phyloP scores from a whole-genome alignment of 2,113 vertebrate species.

The Caranx melampygus region DNA sequence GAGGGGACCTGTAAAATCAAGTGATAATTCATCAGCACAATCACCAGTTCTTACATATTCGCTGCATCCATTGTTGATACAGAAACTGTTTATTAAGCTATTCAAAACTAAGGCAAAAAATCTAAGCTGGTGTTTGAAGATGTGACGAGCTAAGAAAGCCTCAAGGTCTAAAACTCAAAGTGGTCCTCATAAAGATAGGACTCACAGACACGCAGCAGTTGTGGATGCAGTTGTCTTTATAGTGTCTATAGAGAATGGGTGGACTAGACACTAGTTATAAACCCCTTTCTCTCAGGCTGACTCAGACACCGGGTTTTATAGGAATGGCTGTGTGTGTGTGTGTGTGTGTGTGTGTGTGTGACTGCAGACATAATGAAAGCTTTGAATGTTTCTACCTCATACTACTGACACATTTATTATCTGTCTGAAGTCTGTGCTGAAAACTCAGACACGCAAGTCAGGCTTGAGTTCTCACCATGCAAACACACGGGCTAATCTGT shows the following conservation, averaged over 20 bases:
- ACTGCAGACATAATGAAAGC: slow-evolving; percentile 39
- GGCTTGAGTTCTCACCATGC: slow-evolving; percentile 28
- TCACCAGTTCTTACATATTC: background rate
- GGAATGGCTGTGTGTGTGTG: slow-evolving; percentile 39
- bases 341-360: slow-evolving; percentile 26
- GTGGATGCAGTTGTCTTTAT: slow-evolving; percentile 42
- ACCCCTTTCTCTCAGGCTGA: slow-evolving; percentile 47
- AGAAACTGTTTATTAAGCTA: background rate
- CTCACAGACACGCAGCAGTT: background rate
- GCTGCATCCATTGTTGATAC: background rate
- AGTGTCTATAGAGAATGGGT: slow-evolving; percentile 42
- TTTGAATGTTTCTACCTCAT: slow-evolving; percentile 36
- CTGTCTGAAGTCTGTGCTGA: slow-evolving; percentile 46
- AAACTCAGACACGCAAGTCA: slow-evolving; percentile 35
- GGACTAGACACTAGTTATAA: slow-evolving; percentile 58
- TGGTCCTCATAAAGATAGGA: slow-evolving; percentile 20
- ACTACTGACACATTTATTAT: slow-evolving; percentile 60
- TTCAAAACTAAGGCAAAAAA: background rate
- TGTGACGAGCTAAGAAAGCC: background rate
- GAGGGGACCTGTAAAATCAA: background rate
- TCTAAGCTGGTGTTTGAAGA: background rate
- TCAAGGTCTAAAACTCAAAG: slow-evolving; percentile 5
- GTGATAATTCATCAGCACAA: background rate
- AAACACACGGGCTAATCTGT: background rate
- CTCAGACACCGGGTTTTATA: slow-evolving; percentile 56